A percentile compares a stretch with the other conserved stretches of the same genome.
These are phyloP conservation scores for Campaea margaritaria DNA, from an alignment of 2,888 invertebrate species.

Conservation along the genomic window DNA sequence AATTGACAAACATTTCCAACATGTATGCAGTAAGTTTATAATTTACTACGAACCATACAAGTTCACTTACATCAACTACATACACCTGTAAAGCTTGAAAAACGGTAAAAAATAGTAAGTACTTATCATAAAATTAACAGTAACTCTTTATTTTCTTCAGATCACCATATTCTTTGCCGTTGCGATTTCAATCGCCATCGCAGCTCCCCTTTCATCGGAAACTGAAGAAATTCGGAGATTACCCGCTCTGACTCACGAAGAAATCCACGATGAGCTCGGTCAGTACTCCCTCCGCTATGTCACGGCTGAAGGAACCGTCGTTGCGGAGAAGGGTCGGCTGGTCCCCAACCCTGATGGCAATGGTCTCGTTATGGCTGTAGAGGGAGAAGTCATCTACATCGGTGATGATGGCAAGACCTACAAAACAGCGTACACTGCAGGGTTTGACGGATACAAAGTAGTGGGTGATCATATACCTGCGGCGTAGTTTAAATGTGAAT, in stretches of 20 bases:
- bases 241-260: slow-evolving; percentile 59
- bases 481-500: background rate
- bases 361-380: slow-evolving; percentile 51
- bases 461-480: slow-evolving; percentile 45
- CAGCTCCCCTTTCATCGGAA: slow-evolving; percentile 27
- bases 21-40: slow-evolving; percentile 34
- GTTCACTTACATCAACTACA: no score
- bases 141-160: slow-evolving; percentile 24
- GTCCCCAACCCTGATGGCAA: slow-evolving; percentile 51
- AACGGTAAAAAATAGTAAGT: no score
- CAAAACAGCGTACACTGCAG: slow-evolving; percentile 52
- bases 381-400: slow-evolving; percentile 56
- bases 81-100: no score
- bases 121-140: no score
- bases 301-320: slow-evolving; percentile 61
- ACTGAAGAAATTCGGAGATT: slow-evolving; percentile 30
- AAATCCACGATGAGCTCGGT: slow-evolving; percentile 58
- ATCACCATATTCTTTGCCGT: slow-evolving; percentile 19
- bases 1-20: slow-evolving; percentile 6
- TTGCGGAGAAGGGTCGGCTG: slow-evolving; percentile 54
- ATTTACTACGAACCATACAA: background rate
- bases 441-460: slow-evolving; percentile 49
- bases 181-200: slow-evolving; percentile 24
- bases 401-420: slow-evolving; percentile 54
- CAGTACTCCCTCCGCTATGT: slow-evolving; percentile 61